Percentiles rank a stretch among this genome's conserved stretches.
Evolutionary conservation across 2,888 invertebrate genomes (phyloP).

Genomic region (Epiblema foenella): DNA sequence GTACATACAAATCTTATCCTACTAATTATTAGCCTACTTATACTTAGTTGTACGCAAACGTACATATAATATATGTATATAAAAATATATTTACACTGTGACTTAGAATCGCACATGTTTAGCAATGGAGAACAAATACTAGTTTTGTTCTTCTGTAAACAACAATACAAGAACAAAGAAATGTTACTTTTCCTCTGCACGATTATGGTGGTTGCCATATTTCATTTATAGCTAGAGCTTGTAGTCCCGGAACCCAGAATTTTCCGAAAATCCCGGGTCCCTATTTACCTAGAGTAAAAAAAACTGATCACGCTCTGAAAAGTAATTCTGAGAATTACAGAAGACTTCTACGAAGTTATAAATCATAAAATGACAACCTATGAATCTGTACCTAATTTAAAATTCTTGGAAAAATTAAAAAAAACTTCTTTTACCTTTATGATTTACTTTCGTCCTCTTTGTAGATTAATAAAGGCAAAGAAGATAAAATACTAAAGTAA

Average conservation of each 20-base stretch:
- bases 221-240: too few relatives aligned
- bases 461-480: conserved; percentile 14
- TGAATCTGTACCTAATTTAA: too few relatives aligned
- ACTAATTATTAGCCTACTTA: conserved; percentile 38
- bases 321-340: background rate
- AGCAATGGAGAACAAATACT: background rate
- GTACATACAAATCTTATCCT: conserved; percentile 41
- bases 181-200: background rate
- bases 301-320: too few relatives aligned
- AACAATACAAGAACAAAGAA: background rate
- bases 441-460: conserved; percentile 26
- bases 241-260: too few relatives aligned
- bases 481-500: background rate
- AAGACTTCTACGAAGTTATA: background rate
- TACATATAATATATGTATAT: conserved; percentile 27
- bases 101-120: background rate
- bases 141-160: background rate
- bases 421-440: background rate
- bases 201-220: too few relatives aligned
- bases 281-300: too few relatives aligned
- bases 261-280: too few relatives aligned
- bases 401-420: too few relatives aligned
- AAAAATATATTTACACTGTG: conserved; percentile 39
- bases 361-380: background rate
- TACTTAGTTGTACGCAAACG: conserved; percentile 27